These are phyloP conservation scores for Calypte anna DNA, from an alignment of 2,113 vertebrate genomes.

Conservation along the genomic window DNA sequence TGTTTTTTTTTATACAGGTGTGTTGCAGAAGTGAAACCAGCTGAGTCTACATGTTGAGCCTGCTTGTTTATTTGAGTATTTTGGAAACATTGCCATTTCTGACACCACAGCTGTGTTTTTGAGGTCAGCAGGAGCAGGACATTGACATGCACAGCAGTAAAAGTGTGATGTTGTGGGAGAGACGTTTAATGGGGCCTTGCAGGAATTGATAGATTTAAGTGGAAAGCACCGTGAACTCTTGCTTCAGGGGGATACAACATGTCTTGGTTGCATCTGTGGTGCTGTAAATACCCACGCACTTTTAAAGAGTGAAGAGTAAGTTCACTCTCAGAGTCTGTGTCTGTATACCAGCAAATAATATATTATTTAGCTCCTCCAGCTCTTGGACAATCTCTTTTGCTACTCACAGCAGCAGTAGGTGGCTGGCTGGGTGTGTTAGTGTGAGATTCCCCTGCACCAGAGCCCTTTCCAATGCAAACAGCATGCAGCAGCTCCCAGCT, in stretches of 20 bases:
- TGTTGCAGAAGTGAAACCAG: conserved; percentile 47
- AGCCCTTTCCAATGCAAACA: not conserved
- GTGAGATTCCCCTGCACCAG: not conserved
- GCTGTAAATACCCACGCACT: fast-evolving
- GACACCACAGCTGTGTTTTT: conserved; percentile 54
- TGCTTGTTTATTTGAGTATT: conserved; percentile 23
- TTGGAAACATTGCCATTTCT: conserved; percentile 19
- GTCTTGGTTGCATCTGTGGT: not conserved
- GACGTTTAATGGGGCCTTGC: conserved; percentile 29
- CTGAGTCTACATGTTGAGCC: conserved; percentile 4
- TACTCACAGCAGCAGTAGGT: not conserved
- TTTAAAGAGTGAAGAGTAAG: not conserved
- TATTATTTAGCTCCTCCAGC: not conserved
- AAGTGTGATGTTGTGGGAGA: conserved; percentile 36
- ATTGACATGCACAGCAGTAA: conserved; percentile 10
- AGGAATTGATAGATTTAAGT: conserved; percentile 8
- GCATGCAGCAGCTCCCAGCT: not conserved
- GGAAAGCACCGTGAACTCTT: not conserved
- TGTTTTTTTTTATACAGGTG: conserved; percentile 56
- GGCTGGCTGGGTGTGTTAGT: not conserved
- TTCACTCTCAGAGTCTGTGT: not conserved
- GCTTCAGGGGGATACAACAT: not conserved
- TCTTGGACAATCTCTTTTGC: not conserved
- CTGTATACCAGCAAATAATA: not conserved
- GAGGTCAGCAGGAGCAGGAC: not conserved